These are phyloP conservation scores for Scaptomyza hsui DNA, from an alignment of 1,140 invertebrate species.

Conservation along the genomic window DNA sequence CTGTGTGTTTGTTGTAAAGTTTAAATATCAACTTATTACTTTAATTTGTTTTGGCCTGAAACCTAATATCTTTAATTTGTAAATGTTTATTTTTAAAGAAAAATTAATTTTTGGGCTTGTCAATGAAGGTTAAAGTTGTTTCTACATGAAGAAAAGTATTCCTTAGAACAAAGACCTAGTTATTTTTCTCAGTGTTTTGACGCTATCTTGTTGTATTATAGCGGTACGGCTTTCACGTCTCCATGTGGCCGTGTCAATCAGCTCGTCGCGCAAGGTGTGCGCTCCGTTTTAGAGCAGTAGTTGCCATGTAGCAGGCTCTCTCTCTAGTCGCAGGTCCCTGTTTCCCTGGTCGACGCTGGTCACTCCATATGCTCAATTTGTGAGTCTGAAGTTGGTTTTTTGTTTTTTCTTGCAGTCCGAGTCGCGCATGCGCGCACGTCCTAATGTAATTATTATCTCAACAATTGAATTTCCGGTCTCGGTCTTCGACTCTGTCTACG, in stretches of 20 bases:
- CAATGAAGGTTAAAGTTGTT: too few relatives aligned
- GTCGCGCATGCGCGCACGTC: slow-evolving; percentile 82
- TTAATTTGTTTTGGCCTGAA: too few relatives aligned
- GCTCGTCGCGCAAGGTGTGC: slow-evolving; percentile 80
- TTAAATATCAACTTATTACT: too few relatives aligned
- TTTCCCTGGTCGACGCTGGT: slow-evolving; percentile 12
- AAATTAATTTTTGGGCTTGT: too few relatives aligned
- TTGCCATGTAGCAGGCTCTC: background rate
- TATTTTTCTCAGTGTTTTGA: background rate
- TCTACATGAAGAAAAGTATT: too few relatives aligned
- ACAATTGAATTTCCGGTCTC: slow-evolving; percentile 83
- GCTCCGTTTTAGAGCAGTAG: slow-evolving; percentile 34
- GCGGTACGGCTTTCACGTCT: slow-evolving; percentile 48
- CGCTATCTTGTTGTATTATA: slow-evolving; percentile 8
- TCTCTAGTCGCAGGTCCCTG: slow-evolving; percentile 15
- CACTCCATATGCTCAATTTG: slow-evolving; percentile 44
- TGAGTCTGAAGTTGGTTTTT: slow-evolving; percentile 13
- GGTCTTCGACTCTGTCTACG: slow-evolving; percentile 26
- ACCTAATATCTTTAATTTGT: too few relatives aligned
- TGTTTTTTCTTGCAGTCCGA: slow-evolving; percentile 15
- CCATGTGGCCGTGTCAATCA: slow-evolving; percentile 81
- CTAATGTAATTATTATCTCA: slow-evolving; percentile 84
- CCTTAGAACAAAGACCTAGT: background rate
- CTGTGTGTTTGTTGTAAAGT: too few relatives aligned
- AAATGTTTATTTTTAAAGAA: too few relatives aligned